Conservation (phyloP, 2,113 vertebrate species). For the Chaetops frenatus region DNA sequence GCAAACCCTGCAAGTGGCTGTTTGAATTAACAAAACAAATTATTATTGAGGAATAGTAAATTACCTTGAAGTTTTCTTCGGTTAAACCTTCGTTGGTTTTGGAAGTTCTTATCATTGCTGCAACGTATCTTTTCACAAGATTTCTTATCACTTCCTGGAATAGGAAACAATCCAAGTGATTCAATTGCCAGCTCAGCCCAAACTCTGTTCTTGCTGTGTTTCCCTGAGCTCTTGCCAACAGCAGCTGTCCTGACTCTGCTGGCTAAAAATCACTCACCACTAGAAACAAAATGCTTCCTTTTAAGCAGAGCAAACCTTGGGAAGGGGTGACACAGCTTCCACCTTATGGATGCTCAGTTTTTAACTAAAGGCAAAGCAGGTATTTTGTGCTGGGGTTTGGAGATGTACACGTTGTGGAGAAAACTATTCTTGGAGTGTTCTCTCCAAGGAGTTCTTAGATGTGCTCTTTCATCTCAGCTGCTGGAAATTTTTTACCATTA, state of each 20-base stretch:
- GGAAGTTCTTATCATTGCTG: slow-evolving; percentile 95
- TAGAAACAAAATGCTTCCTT: background rate
- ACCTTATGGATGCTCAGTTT: background rate
- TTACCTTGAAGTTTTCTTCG: slow-evolving; percentile 97
- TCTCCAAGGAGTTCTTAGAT: background rate
- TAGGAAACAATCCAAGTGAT: background rate
- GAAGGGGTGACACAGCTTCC: background rate
- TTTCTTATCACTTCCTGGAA: slow-evolving; percentile 92
- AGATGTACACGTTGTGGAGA: fast-evolving
- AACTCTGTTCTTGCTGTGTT: background rate
- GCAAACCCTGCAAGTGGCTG: background rate
- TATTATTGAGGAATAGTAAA: background rate
- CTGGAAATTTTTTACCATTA: background rate
- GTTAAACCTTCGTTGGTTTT: slow-evolving; percentile 95
- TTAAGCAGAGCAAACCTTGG: background rate
- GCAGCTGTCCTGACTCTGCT: background rate
- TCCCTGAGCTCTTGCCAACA: background rate
- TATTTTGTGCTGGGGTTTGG: background rate
- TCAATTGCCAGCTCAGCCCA: background rate
- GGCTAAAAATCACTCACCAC: background rate
- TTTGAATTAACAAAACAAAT: background rate
- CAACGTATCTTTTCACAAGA: slow-evolving; percentile 93
- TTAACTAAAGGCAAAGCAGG: background rate
- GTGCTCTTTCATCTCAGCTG: background rate
- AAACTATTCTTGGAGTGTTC: background rate